Evolutionary conservation across 2,113 vertebrate genomes (phyloP).

Genomic region (Glareola pratincola): DNA sequence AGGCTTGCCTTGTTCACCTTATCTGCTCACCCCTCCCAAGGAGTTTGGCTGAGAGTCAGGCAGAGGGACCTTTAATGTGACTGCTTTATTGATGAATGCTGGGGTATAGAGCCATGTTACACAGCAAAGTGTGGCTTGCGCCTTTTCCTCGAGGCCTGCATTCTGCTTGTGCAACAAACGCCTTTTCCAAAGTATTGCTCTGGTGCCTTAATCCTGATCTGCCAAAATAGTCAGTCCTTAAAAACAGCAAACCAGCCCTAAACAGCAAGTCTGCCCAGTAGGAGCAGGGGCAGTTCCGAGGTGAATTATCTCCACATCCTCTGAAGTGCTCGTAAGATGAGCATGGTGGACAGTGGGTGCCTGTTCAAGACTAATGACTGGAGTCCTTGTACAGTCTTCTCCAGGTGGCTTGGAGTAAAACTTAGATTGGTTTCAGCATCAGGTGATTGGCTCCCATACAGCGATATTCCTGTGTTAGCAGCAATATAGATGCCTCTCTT

Average conservation of each 20-base stretch:
- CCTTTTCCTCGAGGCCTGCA: neutral
- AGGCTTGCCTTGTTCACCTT: neutral
- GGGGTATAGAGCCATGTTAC: neutral
- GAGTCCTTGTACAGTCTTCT: neutral
- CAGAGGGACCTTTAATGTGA: neutral
- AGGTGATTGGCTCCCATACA: neutral
- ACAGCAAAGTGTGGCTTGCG: neutral
- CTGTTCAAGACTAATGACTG: neutral
- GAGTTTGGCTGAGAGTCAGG: neutral
- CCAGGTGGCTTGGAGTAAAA: neutral
- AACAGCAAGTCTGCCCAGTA: neutral
- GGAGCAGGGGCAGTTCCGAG: neutral
- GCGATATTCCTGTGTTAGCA: neutral
- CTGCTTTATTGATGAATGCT: neutral
- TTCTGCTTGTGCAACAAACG: neutral
- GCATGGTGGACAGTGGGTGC: neutral
- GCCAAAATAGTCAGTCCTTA: neutral
- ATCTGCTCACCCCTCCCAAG: neutral
- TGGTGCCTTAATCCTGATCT: neutral
- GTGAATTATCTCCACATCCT: neutral
- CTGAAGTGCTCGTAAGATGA: neutral
- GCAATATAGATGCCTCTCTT: neutral
- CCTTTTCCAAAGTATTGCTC: neutral
- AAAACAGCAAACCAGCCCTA: neutral
- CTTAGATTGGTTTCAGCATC: neutral